Conservation (phyloP, 2,113 vertebrate genomes). For the Orthonyx spaldingii region DNA sequence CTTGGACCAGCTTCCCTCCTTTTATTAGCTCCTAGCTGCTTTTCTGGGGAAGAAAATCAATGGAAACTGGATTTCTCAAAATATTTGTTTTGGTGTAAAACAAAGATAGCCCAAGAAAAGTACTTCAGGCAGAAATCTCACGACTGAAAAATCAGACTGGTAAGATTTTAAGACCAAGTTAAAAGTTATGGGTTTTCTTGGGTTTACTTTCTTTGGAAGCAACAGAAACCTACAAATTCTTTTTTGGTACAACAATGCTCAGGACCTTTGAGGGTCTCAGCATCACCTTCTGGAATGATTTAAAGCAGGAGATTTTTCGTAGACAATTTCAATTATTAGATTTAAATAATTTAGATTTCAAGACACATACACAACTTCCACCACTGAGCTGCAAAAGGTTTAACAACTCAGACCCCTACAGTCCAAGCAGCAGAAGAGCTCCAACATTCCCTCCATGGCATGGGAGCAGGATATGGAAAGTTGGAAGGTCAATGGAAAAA, state of each 20-base stretch:
- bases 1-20: conserved; percentile 56
- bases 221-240: not conserved
- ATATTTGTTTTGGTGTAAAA: conserved; percentile 69
- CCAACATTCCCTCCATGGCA: not conserved
- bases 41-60: conserved; percentile 65
- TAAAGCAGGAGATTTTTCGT: conserved; percentile 18
- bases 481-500: not conserved
- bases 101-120: conserved; percentile 58
- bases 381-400: not conserved
- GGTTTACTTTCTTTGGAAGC: conserved; percentile 46
- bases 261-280: not conserved
- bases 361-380: not conserved
- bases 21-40: conserved; percentile 71
- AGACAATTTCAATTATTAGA: not conserved
- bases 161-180: conserved; percentile 35
- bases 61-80: conserved; percentile 67
- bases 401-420: not conserved
- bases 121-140: conserved; percentile 58
- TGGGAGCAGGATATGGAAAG: conserved; percentile 14
- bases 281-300: not conserved
- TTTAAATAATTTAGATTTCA: not conserved
- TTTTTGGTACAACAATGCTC: conserved; percentile 6
- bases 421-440: not conserved
- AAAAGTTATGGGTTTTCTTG: conserved; percentile 4
- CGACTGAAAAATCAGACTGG: conserved; percentile 14